Evolutionary conservation across 2,113 vertebrate genomes (phyloP).

Genomic region (Probosciger aterrimus): DNA sequence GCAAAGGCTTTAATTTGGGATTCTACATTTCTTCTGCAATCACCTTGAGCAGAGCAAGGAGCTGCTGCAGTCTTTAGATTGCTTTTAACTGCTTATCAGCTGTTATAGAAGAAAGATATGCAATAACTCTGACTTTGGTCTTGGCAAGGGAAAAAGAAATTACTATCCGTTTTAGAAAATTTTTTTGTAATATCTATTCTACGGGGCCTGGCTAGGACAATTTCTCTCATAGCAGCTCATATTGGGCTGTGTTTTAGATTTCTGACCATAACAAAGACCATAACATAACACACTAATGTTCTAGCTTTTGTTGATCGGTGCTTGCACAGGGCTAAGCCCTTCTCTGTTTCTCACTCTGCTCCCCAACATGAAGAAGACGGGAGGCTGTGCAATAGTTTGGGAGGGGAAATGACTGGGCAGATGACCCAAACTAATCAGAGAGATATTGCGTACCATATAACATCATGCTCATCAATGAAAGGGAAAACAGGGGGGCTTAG

Average conservation of each 20-base stretch:
- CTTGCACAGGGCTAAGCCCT: not conserved
- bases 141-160: not conserved
- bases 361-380: not conserved
- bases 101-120: not conserved
- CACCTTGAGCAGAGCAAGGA: not conserved
- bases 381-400: not conserved
- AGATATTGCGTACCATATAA: not conserved
- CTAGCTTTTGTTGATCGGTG: not conserved
- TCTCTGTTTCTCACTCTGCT: not conserved
- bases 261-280: not conserved
- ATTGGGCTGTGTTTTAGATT: not conserved
- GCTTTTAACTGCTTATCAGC: not conserved
- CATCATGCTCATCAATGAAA: not conserved
- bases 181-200: not conserved
- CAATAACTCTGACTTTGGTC: not conserved
- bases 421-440: not conserved
- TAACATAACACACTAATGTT: not conserved
- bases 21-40: conserved; percentile 3
- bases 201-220: not conserved
- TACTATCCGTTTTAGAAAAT: not conserved
- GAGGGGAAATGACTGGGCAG: not conserved
- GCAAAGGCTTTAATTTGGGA: not conserved
- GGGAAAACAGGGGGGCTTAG: not conserved
- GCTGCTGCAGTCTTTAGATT: not conserved
- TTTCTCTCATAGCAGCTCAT: not conserved